Evolutionary conservation across 2,797 vertebrate species (phyloP).

Genomic region (Channallabes apus): DNA sequence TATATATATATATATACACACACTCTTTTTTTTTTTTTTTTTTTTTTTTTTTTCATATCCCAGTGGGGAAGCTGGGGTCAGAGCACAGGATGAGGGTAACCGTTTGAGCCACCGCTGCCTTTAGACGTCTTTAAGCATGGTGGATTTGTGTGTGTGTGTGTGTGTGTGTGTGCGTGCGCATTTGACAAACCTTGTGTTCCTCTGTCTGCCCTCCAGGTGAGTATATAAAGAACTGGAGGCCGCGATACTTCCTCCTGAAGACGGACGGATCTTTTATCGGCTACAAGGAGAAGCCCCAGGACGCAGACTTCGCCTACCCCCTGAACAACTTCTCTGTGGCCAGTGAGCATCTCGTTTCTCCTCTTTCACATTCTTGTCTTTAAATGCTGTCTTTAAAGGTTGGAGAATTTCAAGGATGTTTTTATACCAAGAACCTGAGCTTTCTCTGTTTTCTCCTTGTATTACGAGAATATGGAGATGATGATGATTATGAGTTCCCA

Average conservation of each 20-base stretch:
- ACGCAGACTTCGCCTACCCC: slow-evolving; percentile 96
- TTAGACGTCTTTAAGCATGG: too few relatives aligned
- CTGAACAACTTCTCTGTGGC: slow-evolving; percentile 99
- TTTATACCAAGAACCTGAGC: neutral
- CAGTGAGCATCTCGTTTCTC: slow-evolving; percentile 74
- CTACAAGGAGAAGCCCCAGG: slow-evolving; percentile 98
- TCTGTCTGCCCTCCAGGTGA: slow-evolving; percentile 76
- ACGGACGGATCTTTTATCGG: slow-evolving; percentile 97
- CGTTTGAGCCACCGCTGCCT: too few relatives aligned
- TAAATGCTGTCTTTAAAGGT: neutral
- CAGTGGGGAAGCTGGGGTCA: too few relatives aligned
- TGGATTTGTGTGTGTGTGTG: slow-evolving; percentile 18
- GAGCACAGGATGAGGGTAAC: too few relatives aligned
- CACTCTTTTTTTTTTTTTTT: too few relatives aligned
- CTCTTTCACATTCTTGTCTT: neutral
- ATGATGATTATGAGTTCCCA: neutral
- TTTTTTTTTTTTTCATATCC: too few relatives aligned
- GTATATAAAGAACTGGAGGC: slow-evolving; percentile 99
- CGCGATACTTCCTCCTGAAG: slow-evolving; percentile 95
- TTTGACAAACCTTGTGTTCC: neutral
- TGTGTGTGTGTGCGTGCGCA: slow-evolving; percentile 17
- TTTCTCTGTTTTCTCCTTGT: neutral
- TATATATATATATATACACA: too few relatives aligned
- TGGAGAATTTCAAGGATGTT: neutral
- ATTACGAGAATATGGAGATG: neutral